Conservation (phyloP, 2,113 vertebrate genomes). For the Chlorocebus sabaeus region DNA sequence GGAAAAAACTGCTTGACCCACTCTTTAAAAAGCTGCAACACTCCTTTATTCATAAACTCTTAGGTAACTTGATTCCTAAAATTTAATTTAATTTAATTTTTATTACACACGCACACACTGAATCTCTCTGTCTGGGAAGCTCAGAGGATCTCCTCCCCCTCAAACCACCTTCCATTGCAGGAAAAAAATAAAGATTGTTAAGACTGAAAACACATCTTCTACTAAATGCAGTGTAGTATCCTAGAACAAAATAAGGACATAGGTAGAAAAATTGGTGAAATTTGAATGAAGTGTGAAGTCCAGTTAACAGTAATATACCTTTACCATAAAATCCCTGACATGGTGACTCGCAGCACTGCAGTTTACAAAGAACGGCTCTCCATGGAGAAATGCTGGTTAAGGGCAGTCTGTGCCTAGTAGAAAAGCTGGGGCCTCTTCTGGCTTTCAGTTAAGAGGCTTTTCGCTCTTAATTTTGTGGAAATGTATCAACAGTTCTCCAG, state of each 20-base stretch:
- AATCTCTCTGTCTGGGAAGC: background rate
- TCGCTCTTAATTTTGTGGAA: background rate
- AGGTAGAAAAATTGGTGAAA: background rate
- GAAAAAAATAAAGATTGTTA: slow-evolving; percentile 20
- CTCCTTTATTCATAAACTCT: background rate
- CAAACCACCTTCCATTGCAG: background rate
- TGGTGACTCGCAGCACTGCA: fast-evolving
- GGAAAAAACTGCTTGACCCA: background rate
- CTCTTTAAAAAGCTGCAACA: background rate
- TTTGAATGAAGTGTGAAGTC: background rate
- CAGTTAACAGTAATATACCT: background rate
- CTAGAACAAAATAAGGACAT: background rate
- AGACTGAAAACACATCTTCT: background rate
- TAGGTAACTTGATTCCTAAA: background rate
- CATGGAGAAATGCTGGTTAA: background rate
- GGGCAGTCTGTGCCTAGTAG: background rate
- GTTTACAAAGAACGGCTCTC: background rate
- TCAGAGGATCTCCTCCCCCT: background rate
- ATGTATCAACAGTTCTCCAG: background rate
- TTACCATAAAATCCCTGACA: background rate
- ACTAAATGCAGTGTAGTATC: background rate
- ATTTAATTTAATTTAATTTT: slow-evolving; percentile 39
- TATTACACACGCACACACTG: background rate
- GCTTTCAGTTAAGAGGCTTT: background rate
- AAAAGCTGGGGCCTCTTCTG: background rate